Evolutionary conservation across 2,113 vertebrate species (phyloP), one percentile per base, ranked within the genome.

Genomic region (Willisornis vidua): DNA sequence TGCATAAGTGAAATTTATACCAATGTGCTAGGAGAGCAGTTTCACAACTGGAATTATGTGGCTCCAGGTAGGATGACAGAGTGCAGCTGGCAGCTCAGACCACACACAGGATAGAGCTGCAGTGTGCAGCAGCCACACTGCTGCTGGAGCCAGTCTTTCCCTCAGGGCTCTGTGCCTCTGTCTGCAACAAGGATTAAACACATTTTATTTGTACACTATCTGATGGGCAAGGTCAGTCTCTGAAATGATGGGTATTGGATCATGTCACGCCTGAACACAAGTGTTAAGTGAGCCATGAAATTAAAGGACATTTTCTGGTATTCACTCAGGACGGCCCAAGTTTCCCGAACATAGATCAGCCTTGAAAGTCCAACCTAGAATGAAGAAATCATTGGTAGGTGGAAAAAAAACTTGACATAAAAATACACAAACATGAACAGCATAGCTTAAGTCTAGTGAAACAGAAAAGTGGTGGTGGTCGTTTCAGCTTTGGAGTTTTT

Each of bases 31-130:
- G 49, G 29, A 66, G 25, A 55, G 51, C 24, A 9, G 20, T 59
- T 46, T 58, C 65, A 24, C 73, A 43, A 0, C 16, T 9, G n/a
- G 35, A 31, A 48, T 37, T 17, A 11, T 0, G 0, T 28, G 31
- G 68, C n/a, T 61, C 31, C n/a, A 33, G 76, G 55, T 24, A 25
- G 58, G 8, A 31, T 8, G 37, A 37, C 19, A 0, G n/a, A 57
- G 22, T 6, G 2, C 49, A 65, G 39, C 45, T 31, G 25, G 37
- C 80, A 77, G 26, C 78, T 48, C 82, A 75, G 84, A n/a, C 72
- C 19, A 0, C 0, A 7, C 2, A 2, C 46, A 45, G 73, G 43
- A 41, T 3, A 35, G 41, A 57, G 15, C 58, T 1, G 0, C 46
- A 19, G 10, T 0, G 6, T 13, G 19, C 35, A 26, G 68, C 81